Base-by-base conservation (phyloP, 2,888 invertebrate genomes). In the Campoplex capitator region DNA sequence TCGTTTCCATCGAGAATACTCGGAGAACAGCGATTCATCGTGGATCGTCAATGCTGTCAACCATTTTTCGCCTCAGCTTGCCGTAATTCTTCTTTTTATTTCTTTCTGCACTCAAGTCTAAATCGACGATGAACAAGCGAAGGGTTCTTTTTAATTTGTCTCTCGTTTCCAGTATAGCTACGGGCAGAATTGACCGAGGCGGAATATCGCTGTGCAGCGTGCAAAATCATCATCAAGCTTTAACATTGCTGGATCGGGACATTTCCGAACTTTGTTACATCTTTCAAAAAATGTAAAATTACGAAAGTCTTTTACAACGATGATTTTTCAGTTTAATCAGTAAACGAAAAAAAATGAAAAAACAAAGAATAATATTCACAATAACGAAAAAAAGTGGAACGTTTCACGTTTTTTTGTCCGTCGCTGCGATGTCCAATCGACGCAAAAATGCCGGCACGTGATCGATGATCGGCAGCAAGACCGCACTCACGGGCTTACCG, bases 11-110 rank as follows among this genome's bases (percentile, higher is more conserved):
- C 93, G 95, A 70, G 95, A 95, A 87, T 95, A 94, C 88, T 95
- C 94, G 1, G 94, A 95, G 90, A 95, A 95, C 7, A 91, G 91
- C 18, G 93, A 95, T 70, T 94, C 94, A 45, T 91, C 94, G 9
- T 96, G 96, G 96, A 95, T 93, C 13, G 94, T 95, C 51, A 95
- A 95, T 89, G 91, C 94, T 83, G 89, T 95, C 2, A 95, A 95
- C 90, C 95, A 96, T 88, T 95, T 95, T 84, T 91, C 91, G 74
- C 92, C 93, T 11, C 11, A 18, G 0, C 23, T 35, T n/a, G 11
- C 74, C 62, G 81, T 87, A 82, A 84, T 7, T 32, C 11, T 32
- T 6, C 13, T 58, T 62, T 62, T 32, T n/a, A 4, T 32, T 62
- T 16, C 11, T 32, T 8, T 32, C 2, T 54, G 28, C 70, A 38